These are phyloP conservation scores for Dendrocopos noguchii DNA, from an alignment of 2,113 vertebrate species.

Conservation along the genomic window DNA sequence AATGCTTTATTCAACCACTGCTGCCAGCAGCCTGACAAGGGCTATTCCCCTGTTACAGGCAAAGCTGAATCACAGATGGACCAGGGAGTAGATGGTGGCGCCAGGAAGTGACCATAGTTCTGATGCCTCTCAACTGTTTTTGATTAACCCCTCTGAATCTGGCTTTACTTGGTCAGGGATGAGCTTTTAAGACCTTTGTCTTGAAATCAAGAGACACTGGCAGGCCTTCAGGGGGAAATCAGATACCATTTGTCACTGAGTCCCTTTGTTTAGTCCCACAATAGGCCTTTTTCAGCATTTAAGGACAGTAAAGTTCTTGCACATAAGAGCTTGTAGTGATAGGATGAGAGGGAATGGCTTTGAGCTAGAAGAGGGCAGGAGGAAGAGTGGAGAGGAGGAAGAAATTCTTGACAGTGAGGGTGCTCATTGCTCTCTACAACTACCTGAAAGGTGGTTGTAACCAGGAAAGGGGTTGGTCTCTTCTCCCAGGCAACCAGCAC, in stretches of 20 bases:
- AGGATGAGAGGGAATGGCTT: too few relatives aligned
- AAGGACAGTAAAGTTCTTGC: neutral
- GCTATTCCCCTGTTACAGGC: neutral
- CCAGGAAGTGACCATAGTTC: neutral
- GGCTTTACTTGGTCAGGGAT: neutral
- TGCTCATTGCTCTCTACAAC: too few relatives aligned
- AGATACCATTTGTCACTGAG: neutral
- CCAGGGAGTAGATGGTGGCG: neutral
- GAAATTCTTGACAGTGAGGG: too few relatives aligned
- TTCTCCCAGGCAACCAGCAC: too few relatives aligned
- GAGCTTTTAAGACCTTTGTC: neutral
- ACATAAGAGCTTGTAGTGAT: too few relatives aligned
- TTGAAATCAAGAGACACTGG: neutral
- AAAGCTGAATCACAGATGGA: neutral
- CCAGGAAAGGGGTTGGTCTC: too few relatives aligned
- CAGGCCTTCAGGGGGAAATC: neutral
- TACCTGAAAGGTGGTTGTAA: too few relatives aligned
- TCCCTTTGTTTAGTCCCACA: neutral
- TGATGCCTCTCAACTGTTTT: neutral
- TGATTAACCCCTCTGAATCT: neutral
- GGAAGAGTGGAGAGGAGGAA: too few relatives aligned
- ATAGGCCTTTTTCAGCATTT: neutral
- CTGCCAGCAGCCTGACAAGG: neutral
- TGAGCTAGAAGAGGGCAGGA: too few relatives aligned
- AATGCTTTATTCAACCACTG: neutral